phyloP scores from a whole-genome alignment of 2,113 vertebrate genomes.

The Prunella himalayana region DNA sequence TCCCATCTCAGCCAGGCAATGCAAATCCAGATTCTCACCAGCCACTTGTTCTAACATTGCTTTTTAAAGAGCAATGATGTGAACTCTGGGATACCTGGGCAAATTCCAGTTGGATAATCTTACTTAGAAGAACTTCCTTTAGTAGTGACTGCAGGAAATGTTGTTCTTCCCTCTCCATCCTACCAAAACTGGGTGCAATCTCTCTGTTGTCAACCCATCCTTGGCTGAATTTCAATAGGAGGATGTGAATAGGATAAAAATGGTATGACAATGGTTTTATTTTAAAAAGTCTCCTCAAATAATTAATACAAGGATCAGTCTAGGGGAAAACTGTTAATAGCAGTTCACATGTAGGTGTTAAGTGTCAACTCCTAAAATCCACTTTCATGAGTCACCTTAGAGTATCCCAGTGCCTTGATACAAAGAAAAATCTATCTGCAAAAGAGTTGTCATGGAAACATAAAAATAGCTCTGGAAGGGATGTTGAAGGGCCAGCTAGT shows the following conservation, averaged over 20 bases:
- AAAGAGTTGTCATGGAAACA: conserved; percentile 48
- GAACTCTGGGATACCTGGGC: not conserved
- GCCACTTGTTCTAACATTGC: not conserved
- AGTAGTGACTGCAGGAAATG: not conserved
- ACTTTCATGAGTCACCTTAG: not conserved
- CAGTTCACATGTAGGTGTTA: not conserved
- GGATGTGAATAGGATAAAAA: not conserved
- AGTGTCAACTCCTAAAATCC: not conserved
- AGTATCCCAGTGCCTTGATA: not conserved
- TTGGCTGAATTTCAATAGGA: not conserved
- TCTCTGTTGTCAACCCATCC: not conserved
- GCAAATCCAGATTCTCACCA: not conserved
- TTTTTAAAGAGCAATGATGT: not conserved
- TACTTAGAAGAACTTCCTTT: conserved; percentile 13
- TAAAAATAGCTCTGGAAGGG: conserved; percentile 48
- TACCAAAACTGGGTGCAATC: not conserved
- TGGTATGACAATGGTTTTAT: not conserved
- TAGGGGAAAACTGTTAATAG: not conserved
- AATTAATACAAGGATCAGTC: not conserved
- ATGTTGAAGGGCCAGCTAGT: conserved; percentile 33
- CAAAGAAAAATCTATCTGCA: not conserved
- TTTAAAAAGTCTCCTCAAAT: not conserved
- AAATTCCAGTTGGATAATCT: conserved; percentile 6
- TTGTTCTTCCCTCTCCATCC: not conserved
- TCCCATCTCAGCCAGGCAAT: not conserved